Conservation (phyloP, 1,140 invertebrate species). For the Batillaria attramentaria region DNA sequence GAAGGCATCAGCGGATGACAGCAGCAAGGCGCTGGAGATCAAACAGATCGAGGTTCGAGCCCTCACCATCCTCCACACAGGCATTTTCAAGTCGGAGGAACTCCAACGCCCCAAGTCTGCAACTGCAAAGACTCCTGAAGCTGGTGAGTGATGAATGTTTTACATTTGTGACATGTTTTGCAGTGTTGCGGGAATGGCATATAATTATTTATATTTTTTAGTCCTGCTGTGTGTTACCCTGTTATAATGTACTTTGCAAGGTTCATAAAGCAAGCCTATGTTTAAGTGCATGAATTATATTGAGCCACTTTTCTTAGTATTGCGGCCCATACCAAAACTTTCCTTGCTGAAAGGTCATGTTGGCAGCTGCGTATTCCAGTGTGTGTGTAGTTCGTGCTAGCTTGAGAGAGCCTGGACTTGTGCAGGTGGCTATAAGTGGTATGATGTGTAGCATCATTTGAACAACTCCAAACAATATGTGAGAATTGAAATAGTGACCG, state of each 20-base stretch:
- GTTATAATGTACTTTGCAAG: background rate
- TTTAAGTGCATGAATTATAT: background rate
- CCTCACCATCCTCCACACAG: constrained; percentile 56
- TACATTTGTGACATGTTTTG: background rate
- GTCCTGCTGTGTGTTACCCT: background rate
- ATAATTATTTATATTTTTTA: too few species aligned
- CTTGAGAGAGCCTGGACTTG: too few species aligned
- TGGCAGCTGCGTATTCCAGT: too few species aligned
- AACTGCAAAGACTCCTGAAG: background rate
- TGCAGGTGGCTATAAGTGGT: too few species aligned
- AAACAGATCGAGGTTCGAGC: constrained; percentile 55
- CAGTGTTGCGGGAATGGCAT: too few species aligned
- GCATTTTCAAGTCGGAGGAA: constrained; percentile 41
- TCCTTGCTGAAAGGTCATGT: too few species aligned
- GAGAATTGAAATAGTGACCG: too few species aligned
- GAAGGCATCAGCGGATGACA: constrained; percentile 63
- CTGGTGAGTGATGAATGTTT: constrained; percentile 14
- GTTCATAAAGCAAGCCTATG: background rate
- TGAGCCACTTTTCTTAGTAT: too few species aligned
- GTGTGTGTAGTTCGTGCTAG: too few species aligned
- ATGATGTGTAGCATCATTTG: too few species aligned
- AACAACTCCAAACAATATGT: too few species aligned
- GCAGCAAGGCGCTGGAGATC: constrained; percentile 62
- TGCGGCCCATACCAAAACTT: too few species aligned
- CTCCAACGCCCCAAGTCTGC: constrained; percentile 11